Conservation (phyloP, 2,888 invertebrate species). For the Drosophila mimetica region DNA sequence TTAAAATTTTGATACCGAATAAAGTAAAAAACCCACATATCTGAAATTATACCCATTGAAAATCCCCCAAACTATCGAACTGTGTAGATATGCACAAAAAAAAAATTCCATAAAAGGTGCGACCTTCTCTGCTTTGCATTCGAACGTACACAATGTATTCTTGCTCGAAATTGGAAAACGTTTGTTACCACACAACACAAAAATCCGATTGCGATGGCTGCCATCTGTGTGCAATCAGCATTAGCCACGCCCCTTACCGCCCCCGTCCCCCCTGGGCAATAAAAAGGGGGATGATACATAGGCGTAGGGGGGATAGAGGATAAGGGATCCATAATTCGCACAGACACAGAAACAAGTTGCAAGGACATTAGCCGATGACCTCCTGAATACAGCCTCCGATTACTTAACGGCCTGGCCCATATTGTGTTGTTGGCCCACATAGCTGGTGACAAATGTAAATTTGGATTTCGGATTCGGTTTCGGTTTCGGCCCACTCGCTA, state of each 20-base stretch:
- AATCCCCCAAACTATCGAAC: not conserved
- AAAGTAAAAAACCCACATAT: too few relatives aligned
- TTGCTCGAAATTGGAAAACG: constrained; percentile 2
- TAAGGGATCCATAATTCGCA: constrained; percentile 12
- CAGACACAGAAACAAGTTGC: constrained; percentile 3
- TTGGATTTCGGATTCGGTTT: constrained; percentile 30
- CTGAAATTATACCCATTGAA: too few relatives aligned
- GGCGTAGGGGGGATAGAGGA: too few relatives aligned
- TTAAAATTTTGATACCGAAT: too few relatives aligned
- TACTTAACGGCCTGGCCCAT: constrained; percentile 39
- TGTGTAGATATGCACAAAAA: not conserved
- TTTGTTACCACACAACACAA: constrained; percentile 2
- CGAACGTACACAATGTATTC: not conserved
- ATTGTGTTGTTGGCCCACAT: constrained; percentile 67
- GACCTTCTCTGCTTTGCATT: not conserved
- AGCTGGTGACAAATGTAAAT: constrained; percentile 69
- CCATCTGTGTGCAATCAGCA: constrained; percentile 17
- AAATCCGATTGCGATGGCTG: constrained; percentile 10
- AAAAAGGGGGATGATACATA: constrained; percentile 28
- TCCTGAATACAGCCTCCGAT: constrained; percentile 2
- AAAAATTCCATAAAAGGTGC: not conserved
- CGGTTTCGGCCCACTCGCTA: constrained; percentile 1
- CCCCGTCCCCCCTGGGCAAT: not conserved
- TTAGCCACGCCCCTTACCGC: constrained; percentile 1
- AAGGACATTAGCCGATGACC: constrained; percentile 24